Evolutionary conservation across 30 jellyfish, hydroid and myxozoan species (phyloP), one percentile per base, ranked within the genome.

Genomic region (Rhopilema esculentum): DNA sequence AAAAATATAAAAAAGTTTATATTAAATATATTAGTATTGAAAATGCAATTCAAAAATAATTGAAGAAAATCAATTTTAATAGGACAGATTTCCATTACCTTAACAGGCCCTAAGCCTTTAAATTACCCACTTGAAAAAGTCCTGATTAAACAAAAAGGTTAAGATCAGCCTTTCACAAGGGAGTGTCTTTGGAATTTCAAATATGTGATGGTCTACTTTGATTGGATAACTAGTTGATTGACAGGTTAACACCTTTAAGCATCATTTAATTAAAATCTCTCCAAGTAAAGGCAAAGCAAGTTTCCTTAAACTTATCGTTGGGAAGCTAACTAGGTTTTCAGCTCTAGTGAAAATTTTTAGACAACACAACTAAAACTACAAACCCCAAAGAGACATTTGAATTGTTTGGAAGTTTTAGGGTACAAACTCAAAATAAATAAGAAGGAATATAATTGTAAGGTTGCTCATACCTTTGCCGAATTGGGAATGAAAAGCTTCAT

Each of bases 401-500:
- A n/a, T n/a, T n/a, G n/a, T n/a, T n/a, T n/a, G n/a, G n/a, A n/a
- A n/a, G n/a, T n/a, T n/a, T n/a, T n/a, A n/a, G n/a, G n/a, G n/a
- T n/a, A n/a, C n/a, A n/a, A n/a, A n/a, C n/a, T n/a, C 31, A 24
- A 76, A 8, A 18, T 27, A 40, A 82, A 16, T 27, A 65, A 66
- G 19, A 31, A 1, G 40, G 15, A 22, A 4, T 19, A 16, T 15
- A 26, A 29, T 7, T 49, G 66, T 25, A 63, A 9, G 33, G 26
- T 24, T 40, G 21, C 21, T 26, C 83, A 22, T 79, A 92, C 98
- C 96, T 61, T 70, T 77, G 31, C 98, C 98, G 76, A 77, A 87
- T 23, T 93, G 92, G 31, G 28, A 66, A 19, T 74, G 91, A 22
- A 93, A 63, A 22, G 76, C 80, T 16, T 52, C 29, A 48, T 73